Base-by-base conservation (phyloP, 2,113 vertebrate species). In the Campylomormyrus tamandua region DNA sequence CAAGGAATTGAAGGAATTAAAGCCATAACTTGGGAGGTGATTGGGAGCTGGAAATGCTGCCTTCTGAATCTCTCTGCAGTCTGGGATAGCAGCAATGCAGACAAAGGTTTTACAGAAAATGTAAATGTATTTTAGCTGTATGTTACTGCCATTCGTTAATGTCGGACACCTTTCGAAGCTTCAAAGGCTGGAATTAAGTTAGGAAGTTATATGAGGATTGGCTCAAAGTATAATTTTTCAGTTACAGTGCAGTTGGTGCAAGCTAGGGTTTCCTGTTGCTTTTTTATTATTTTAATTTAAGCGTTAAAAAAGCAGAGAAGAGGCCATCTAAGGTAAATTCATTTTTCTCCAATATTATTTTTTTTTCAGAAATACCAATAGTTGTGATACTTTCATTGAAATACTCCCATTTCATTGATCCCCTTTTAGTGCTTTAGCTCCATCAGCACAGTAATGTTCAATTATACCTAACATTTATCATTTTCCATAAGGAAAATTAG, bases 381-480 rank as follows among this genome's bases (percentile, higher is more conserved):
- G 35, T 39, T 42, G n/a, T 17, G 24, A 85, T 49, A 48, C 42
- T 49, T 45, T 77, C 31, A 15, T 49, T 50, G 46, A 85, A 85
- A 85, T 35, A 35, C 35, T 53, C 24, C 27, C 27, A 35, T 87
- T 87, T 56, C 49, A 80, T 80, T 56, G 85, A 53, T 87, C 91
- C 52, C 53, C 88, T 83, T 93, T 90, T 91, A 91, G 91, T 90
- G 92, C 93, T 90, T 96, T 95, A 96, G 96, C 21, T 94, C 94
- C 96, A 96, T 96, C 93, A 77, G 89, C 94, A 93, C 95, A 94
- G 93, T 94, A 95, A 95, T 94, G 96, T 96, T 97, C 97, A 97
- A 96, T 99, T 98, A 97, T 94, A 93, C 94, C 90, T 92, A 94
- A 95, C 96, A 97, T 98, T 97, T 96, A 96, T 97, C 96, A 96